phyloP scores from a whole-genome alignment of 2,113 vertebrate species.

The Myiopsitta monachus region DNA sequence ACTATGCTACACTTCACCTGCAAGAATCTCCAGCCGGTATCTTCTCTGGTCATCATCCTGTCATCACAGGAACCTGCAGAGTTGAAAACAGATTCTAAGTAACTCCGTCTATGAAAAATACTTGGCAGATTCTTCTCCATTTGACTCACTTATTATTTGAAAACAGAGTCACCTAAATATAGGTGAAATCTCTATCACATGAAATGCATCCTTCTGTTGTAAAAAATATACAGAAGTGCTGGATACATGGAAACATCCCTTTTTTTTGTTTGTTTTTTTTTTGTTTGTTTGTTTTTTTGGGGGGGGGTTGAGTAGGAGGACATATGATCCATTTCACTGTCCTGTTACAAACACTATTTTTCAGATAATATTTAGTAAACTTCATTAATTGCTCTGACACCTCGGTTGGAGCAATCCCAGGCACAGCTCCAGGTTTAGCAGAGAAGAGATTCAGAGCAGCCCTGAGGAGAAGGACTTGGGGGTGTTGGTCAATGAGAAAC shows the following conservation, averaged over 20 bases:
- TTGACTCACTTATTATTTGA: background rate
- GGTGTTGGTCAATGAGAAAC: too few species aligned
- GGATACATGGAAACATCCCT: background rate
- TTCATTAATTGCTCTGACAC: background rate
- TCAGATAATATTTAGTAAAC: background rate
- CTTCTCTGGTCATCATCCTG: background rate
- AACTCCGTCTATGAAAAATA: background rate
- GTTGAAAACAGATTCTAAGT: background rate
- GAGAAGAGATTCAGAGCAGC: too few species aligned
- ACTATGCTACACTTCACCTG: background rate
- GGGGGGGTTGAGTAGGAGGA: background rate
- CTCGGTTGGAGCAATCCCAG: too few species aligned
- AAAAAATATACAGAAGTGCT: background rate
- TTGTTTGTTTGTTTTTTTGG: background rate
- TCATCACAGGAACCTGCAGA: background rate
- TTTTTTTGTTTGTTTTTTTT: background rate
- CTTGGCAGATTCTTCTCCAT: background rate
- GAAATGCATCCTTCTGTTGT: background rate
- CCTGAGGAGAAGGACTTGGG: too few species aligned
- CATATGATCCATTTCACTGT: background rate
- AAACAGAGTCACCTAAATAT: background rate
- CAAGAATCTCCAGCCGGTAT: fast-evolving
- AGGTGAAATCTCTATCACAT: background rate
- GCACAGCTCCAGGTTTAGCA: too few species aligned
- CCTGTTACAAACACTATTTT: background rate